These are phyloP conservation scores for Rhaphigaster nebulosa DNA, from an alignment of 2,888 invertebrate species.

Conservation along the genomic window DNA sequence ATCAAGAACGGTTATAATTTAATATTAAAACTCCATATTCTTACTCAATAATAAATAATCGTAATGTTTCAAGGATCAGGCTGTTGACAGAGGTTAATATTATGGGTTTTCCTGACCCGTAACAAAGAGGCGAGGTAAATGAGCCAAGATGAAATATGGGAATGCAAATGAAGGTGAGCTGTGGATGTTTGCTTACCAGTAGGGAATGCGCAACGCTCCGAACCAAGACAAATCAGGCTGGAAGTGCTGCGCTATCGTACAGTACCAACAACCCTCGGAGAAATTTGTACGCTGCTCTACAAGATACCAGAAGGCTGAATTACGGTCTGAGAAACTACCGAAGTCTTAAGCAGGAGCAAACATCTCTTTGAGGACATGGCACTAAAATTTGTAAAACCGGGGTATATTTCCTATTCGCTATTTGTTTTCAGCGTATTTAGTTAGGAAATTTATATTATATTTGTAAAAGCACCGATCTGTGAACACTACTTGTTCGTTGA, in stretches of 20 bases:
- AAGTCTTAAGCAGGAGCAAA: too few species aligned
- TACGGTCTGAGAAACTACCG: not conserved
- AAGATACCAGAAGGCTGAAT: not conserved
- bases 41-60: not conserved
- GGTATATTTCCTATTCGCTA: too few species aligned
- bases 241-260: not conserved
- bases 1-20: not conserved
- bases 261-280: not conserved
- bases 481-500: too few species aligned
- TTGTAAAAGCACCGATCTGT: too few species aligned
- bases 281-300: not conserved
- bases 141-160: constrained; percentile 25
- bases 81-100: constrained; percentile 34
- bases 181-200: constrained; percentile 9
- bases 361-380: too few species aligned
- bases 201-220: not conserved
- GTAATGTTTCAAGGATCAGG: not conserved
- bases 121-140: constrained; percentile 30
- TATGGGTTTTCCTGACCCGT: constrained; percentile 35
- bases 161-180: constrained; percentile 29
- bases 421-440: too few species aligned
- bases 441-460: too few species aligned
- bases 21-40: not conserved
- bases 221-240: constrained; percentile 32
- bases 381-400: too few species aligned